Conservation (phyloP, 2,113 vertebrate genomes). For the Himantopus leucocephalus region DNA sequence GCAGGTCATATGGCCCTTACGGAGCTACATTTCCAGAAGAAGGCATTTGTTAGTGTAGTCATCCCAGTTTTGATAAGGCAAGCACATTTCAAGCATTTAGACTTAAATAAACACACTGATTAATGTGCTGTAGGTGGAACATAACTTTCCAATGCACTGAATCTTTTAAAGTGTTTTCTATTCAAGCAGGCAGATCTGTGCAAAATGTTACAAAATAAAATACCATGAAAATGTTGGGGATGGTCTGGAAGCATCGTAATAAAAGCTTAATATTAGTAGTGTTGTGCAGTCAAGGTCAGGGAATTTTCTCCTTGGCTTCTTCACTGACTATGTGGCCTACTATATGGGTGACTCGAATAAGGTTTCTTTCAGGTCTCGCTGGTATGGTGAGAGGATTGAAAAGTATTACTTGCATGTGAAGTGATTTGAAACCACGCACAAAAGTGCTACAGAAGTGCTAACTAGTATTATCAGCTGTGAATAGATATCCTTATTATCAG, state of each 20-base stretch:
- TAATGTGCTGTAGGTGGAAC: constrained; percentile 2
- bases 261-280: background rate
- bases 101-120: constrained; percentile 28
- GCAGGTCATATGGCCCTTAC: background rate
- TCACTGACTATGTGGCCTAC: background rate
- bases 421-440: background rate
- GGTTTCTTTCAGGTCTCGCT: background rate
- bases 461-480: constrained; percentile 61
- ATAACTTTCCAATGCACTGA: background rate
- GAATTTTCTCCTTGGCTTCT: background rate
- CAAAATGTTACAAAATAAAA: background rate
- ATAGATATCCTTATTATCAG: constrained; percentile 55
- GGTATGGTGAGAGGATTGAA: background rate
- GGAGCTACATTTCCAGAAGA: background rate
- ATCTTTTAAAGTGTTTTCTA: background rate
- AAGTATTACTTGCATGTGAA: background rate
- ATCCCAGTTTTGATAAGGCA: constrained; percentile 21
- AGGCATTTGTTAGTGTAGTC: background rate
- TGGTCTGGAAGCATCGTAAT: background rate
- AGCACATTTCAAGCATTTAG: constrained; percentile 4
- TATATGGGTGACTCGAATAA: background rate
- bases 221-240: background rate
- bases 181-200: background rate
- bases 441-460: constrained; percentile 43
- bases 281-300: background rate